Conservation (phyloP, 2,888 invertebrate genomes). For the Rugalucina vietnamica region DNA sequence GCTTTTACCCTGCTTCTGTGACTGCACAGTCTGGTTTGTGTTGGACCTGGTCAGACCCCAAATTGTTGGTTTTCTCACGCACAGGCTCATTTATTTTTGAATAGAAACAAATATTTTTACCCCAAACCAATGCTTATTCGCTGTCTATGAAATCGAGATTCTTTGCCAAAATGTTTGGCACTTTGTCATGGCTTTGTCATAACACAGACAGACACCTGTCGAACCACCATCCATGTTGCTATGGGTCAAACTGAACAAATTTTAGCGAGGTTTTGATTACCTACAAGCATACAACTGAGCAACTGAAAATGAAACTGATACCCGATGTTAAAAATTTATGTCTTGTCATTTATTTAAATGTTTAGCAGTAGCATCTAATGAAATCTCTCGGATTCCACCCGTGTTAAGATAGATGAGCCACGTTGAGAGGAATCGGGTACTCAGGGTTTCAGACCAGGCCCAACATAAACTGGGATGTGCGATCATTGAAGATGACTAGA, state of each 20-base stretch:
- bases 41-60: too few relatives aligned
- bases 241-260: neutral
- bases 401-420: neutral
- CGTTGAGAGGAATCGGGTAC: too few relatives aligned
- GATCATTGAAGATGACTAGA: too few relatives aligned
- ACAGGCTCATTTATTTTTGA: too few relatives aligned
- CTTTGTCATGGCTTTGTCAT: neutral
- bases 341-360: neutral
- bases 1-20: too few relatives aligned
- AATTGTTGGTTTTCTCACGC: too few relatives aligned
- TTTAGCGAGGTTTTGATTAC: neutral
- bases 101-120: too few relatives aligned
- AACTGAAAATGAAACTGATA: conserved; percentile 3
- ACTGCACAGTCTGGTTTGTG: too few relatives aligned
- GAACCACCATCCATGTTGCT: neutral
- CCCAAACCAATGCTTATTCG: too few relatives aligned
- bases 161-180: neutral
- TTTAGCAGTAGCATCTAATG: neutral
- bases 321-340: neutral
- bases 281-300: neutral
- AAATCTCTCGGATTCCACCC: neutral
- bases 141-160: neutral
- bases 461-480: too few relatives aligned
- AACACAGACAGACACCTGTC: neutral
- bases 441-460: too few relatives aligned